These are phyloP conservation scores for Jaculus jaculus DNA, from an alignment of 2,113 vertebrate genomes.

Conservation along the genomic window DNA sequence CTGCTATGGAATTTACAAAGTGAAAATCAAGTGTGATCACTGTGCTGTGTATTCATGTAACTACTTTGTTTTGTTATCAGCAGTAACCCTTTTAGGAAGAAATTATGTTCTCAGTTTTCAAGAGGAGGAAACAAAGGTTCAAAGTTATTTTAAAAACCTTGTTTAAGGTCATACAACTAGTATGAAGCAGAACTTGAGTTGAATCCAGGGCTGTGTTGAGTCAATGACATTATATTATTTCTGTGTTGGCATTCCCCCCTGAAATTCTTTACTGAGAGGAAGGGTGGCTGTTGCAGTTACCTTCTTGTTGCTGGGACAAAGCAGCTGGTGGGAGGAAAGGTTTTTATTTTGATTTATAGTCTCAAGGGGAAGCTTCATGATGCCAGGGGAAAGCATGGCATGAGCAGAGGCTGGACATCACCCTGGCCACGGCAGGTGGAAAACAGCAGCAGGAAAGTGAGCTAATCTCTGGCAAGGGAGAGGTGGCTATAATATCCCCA, in stretches of 20 bases:
- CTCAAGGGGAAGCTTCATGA: too few species aligned
- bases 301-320: too few species aligned
- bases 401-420: too few species aligned
- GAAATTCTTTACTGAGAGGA: not conserved
- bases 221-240: not conserved
- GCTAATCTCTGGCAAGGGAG: too few species aligned
- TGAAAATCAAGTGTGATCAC: not conserved
- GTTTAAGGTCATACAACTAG: not conserved
- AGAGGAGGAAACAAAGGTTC: conserved; percentile 13
- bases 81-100: not conserved
- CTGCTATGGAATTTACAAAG: not conserved
- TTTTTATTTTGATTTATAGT: too few species aligned
- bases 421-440: too few species aligned
- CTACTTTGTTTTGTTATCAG: not conserved
- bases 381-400: too few species aligned
- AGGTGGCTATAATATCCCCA: too few species aligned
- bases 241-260: not conserved
- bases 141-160: not conserved
- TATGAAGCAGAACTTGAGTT: not conserved
- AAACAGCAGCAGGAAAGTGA: too few species aligned
- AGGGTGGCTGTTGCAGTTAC: not conserved
- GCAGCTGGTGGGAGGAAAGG: too few species aligned
- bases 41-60: not conserved
- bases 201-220: not conserved
- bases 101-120: conserved; percentile 9